phyloP scores from a whole-genome alignment of 2,797 vertebrate genomes.

The Cheirogaleus major region DNA sequence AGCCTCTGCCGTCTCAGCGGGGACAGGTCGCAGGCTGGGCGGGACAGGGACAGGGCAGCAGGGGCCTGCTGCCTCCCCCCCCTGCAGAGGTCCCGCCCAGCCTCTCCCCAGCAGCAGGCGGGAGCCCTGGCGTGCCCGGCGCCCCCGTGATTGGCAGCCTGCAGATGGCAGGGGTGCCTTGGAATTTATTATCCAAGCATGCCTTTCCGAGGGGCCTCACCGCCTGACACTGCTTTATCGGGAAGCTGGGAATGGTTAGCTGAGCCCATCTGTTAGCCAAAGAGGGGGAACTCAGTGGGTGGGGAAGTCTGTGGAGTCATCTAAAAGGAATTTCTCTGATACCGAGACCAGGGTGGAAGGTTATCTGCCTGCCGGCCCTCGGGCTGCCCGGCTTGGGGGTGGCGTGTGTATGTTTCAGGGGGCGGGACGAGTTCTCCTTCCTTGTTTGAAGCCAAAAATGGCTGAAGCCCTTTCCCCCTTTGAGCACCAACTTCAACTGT shows the following conservation, averaged over 20 bases:
- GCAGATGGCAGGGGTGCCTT: constrained; percentile 65
- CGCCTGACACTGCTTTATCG: constrained; percentile 65
- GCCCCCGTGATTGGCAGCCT: constrained; percentile 75
- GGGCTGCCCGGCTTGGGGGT: background rate
- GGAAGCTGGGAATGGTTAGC: constrained; percentile 68
- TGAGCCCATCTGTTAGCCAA: constrained; percentile 42
- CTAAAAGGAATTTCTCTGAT: constrained; percentile 72
- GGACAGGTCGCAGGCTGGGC: background rate
- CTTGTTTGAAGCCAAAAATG: background rate
- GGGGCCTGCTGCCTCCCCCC: background rate
- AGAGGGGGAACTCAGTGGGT: constrained; percentile 62
- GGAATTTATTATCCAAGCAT: constrained; percentile 65
- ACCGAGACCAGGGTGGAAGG: constrained; percentile 48
- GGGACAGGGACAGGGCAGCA: background rate
- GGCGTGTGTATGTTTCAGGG: background rate
- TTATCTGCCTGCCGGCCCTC: constrained; percentile 13
- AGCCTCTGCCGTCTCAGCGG: background rate
- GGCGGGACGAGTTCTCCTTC: background rate
- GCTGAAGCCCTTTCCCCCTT: background rate
- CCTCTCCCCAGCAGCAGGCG: constrained; percentile 28
- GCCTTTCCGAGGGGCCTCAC: constrained; percentile 38
- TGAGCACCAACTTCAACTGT: background rate
- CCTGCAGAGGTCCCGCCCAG: background rate
- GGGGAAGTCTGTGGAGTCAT: constrained; percentile 71
- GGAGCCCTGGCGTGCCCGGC: constrained; percentile 60